Evolutionary conservation across 1,140 invertebrate species (phyloP).

Genomic region (Platorchestia sp.): DNA sequence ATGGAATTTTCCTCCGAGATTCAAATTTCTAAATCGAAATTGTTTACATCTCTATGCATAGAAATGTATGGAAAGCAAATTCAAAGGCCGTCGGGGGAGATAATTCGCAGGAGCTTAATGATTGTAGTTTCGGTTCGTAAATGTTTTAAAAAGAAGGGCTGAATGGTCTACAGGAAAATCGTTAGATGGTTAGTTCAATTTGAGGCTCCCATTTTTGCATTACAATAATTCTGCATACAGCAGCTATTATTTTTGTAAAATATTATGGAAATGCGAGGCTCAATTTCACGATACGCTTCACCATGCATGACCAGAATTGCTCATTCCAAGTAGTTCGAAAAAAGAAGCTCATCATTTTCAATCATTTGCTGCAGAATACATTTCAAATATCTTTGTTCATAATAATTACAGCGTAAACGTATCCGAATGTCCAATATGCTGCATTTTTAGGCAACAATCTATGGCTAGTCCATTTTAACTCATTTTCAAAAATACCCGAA

Average conservation of each 20-base stretch:
- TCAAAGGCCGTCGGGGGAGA: neutral
- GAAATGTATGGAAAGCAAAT: neutral
- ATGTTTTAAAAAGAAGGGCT: too few species aligned
- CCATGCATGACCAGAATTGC: neutral
- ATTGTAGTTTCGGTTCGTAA: neutral
- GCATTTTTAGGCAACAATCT: neutral
- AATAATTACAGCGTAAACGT: neutral
- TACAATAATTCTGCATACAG: neutral
- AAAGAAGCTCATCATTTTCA: neutral
- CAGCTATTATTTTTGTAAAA: neutral
- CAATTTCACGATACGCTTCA: neutral
- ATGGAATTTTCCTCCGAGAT: neutral
- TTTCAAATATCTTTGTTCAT: too few species aligned
- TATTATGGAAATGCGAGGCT: neutral
- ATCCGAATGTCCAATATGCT: neutral
- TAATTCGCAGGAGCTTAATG: neutral
- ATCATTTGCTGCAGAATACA: too few species aligned
- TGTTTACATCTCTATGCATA: constrained; percentile 27
- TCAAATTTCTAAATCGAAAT: neutral
- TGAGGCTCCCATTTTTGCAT: neutral
- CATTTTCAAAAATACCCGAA: neutral
- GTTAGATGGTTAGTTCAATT: too few species aligned
- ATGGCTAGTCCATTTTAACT: neutral
- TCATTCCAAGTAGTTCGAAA: neutral
- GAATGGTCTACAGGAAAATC: too few species aligned